Evolutionary conservation across 1,140 invertebrate species (phyloP), one percentile per base, ranked within the genome.

Genomic region (Cheumatopsyche charites): DNA sequence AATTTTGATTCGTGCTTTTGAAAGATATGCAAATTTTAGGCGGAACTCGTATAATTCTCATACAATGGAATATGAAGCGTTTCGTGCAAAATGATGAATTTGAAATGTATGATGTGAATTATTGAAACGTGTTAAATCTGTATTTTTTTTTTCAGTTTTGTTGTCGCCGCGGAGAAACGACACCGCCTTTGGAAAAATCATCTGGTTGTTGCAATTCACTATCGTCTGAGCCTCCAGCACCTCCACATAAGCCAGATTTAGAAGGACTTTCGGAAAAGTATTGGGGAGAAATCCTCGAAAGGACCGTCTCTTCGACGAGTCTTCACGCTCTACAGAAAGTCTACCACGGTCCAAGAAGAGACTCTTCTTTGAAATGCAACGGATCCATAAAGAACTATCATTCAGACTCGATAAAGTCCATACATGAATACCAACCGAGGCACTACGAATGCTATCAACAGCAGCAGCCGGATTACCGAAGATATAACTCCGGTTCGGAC

Each of bases 261-360:
- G 89, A 90, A 77, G 88, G 89, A 1, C 82, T 90, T 0, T 89
- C 89, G n/a, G 90, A 91, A 78, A 90, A 91, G 80, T 90, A 91
- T 78, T 91, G 90, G 90, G 90, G 90, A 25, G 89, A 91, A 82
- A 91, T 91, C 74, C 80, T 91, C 29, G 90, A 91, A 79, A 82
- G 90, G 12, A 91, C 90, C 0, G 86, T 90, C 9, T 90, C 89
- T 29, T 89, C 88, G 1, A 88, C 84, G 68, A 90, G 89, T 47
- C 80, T 91, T 12, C 89, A 90, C 77, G 87, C 87, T 25, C 84
- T 90, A 67, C 88, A 89, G 74, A 87, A 87, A 77, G 81, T 83
- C 23, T 85, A 85, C 70, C 83, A 84, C 42, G 72, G 72, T 45
- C 74, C 74, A 13, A 74, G 70, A 67, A 78, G 82, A 76, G 83